phyloP scores from a whole-genome alignment of 37 sponge, comb jelly and placozoan species.

The Crambe crambe region DNA sequence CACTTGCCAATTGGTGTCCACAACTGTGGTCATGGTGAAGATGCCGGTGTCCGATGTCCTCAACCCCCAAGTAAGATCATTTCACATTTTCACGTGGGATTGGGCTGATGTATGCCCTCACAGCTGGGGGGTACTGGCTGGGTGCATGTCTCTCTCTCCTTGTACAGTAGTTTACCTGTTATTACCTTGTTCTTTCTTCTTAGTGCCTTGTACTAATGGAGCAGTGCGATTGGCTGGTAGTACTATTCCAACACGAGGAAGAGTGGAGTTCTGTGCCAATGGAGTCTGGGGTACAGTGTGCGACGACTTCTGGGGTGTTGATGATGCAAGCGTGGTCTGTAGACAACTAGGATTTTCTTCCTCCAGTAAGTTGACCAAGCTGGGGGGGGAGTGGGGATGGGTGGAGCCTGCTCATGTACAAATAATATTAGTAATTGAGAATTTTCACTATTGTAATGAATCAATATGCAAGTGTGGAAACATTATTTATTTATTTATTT shows the following conservation, averaged over 20 bases:
- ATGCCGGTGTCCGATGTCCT: neutral
- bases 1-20: neutral
- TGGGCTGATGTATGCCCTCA: no score
- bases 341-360: neutral
- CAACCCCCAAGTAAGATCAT: neutral
- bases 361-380: neutral
- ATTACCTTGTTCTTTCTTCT: no score
- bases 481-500: neutral
- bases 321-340: neutral
- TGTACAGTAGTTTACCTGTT: no score
- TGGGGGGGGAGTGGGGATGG: no score
- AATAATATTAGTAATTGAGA: no score
- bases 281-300: conserved; percentile 7
- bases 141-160: no score
- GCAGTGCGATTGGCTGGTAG: neutral
- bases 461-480: no score
- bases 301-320: neutral
- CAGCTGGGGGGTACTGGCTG: no score
- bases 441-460: no score
- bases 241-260: neutral
- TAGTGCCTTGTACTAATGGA: neutral
- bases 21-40: neutral
- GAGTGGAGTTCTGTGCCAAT: neutral
- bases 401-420: no score
- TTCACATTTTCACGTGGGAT: no score